Evolutionary conservation across 1,140 invertebrate genomes (phyloP).

Genomic region (Apis florea): DNA sequence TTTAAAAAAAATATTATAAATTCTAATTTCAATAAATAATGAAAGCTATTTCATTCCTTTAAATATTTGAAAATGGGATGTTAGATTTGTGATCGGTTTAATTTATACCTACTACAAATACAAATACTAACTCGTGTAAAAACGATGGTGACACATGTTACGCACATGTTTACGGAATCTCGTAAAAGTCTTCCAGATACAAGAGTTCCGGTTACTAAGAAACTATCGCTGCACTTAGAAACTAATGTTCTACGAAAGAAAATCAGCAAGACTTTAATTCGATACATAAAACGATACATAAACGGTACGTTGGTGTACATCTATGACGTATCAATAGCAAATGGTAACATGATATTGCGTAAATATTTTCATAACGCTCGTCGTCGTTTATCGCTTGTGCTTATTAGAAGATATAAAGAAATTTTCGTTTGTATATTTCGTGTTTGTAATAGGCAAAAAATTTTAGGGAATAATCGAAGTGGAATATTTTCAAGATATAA

Average conservation of each 20-base stretch:
- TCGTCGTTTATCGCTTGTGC: background rate
- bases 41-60: too few relatives aligned
- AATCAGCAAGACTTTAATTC: slow-evolving; percentile 2
- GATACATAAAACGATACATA: background rate
- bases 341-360: background rate
- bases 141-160: slow-evolving; percentile 17
- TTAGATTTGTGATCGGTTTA: too few relatives aligned
- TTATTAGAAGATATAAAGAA: background rate
- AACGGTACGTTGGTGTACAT: background rate
- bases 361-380: slow-evolving; percentile 23
- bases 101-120: background rate
- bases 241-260: slow-evolving; percentile 20
- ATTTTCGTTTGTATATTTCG: too few relatives aligned
- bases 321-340: background rate
- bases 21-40: too few relatives aligned
- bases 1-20: too few relatives aligned
- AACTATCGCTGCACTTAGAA: background rate
- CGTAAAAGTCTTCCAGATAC: background rate
- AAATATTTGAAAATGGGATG: too few relatives aligned
- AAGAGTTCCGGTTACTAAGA: background rate
- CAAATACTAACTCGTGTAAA: background rate
- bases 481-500: too few relatives aligned
- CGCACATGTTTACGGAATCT: slow-evolving; percentile 22
- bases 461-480: too few relatives aligned
- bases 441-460: too few relatives aligned